Evolutionary conservation across 2,113 vertebrate genomes (phyloP).

Genomic region (Ceyx cyanopectus): DNA sequence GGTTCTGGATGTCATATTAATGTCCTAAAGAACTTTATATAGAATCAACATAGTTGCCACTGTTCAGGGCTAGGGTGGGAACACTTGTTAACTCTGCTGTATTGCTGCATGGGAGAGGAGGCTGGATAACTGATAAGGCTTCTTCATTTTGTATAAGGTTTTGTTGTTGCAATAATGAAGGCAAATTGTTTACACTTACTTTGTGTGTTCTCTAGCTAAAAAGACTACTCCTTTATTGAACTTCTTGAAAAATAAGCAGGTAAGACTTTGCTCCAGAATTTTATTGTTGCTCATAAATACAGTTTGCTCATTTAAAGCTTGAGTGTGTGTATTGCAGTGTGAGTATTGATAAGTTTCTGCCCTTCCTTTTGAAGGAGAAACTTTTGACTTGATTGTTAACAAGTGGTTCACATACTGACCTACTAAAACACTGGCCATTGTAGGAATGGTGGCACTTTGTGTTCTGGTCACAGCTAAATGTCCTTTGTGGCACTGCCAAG

Average conservation of each 20-base stretch:
- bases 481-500: background rate
- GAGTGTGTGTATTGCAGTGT: background rate
- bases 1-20: background rate
- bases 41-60: background rate
- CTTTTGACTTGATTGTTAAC: background rate
- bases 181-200: background rate
- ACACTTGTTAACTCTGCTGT: background rate
- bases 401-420: background rate
- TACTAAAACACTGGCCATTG: background rate
- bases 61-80: background rate
- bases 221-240: constrained; percentile 97
- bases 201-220: constrained; percentile 83
- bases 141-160: background rate
- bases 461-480: background rate
- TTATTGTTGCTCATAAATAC: background rate
- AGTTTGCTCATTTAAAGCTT: background rate
- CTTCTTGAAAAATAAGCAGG: constrained; percentile 99
- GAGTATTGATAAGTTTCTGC: background rate
- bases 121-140: background rate
- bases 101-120: background rate
- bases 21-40: background rate
- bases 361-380: background rate
- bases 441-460: background rate
- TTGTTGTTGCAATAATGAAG: background rate
- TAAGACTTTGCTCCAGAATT: constrained; percentile 69